Percentiles rank a stretch among this genome's conserved stretches.
Conservation (phyloP, 2,113 vertebrate species). For the Todiramphus chloris region DNA sequence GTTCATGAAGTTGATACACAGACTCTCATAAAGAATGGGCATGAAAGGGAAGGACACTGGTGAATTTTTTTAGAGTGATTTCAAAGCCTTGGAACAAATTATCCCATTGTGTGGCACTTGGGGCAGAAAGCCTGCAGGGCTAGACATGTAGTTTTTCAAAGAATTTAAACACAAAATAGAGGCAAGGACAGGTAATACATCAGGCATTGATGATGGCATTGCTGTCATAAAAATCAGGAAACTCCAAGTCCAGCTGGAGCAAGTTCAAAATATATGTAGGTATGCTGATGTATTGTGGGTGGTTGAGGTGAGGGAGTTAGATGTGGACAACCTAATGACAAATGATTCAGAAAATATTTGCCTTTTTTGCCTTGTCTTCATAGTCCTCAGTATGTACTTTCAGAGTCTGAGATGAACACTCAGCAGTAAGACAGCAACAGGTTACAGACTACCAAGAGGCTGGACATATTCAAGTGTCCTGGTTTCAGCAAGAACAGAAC, state of each 20-base stretch:
- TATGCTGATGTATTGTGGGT: neutral
- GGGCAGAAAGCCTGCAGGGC: neutral
- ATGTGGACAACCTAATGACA: neutral
- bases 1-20: neutral
- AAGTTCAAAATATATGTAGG: neutral
- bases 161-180: neutral
- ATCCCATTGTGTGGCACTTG: neutral
- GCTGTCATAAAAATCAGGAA: neutral
- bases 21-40: neutral
- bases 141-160: neutral
- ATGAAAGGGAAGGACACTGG: neutral
- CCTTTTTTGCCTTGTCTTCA: neutral
- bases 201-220: neutral
- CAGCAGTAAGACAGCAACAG: neutral
- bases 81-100: neutral
- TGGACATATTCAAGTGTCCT: neutral
- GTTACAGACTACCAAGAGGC: neutral
- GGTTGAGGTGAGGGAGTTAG: rapidly evolving
- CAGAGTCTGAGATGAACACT: neutral
- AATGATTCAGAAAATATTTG: neutral
- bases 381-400: neutral
- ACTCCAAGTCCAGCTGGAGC: neutral
- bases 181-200: neutral
- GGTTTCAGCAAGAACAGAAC: too few relatives aligned
- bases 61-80: neutral